phyloP scores from a whole-genome alignment of 2,888 invertebrate genomes.

The Sycophila texana region DNA sequence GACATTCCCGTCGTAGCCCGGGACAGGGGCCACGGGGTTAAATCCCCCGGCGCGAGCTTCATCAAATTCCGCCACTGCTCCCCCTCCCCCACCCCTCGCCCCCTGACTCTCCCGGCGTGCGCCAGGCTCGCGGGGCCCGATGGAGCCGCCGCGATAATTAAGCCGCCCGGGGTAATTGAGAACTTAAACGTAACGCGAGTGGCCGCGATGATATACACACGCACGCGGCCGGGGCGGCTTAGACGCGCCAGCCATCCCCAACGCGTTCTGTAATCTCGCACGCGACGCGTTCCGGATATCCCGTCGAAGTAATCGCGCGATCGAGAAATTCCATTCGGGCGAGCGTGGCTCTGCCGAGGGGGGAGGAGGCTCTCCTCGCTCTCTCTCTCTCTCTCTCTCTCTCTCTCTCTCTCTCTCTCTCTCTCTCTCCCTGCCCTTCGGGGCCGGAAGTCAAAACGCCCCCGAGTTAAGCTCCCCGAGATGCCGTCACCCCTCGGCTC shows the following conservation, averaged over 20 bases:
- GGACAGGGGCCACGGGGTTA: slow-evolving; percentile 3
- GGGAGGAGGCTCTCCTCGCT: too few relatives aligned
- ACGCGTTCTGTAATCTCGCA: slow-evolving; percentile 49
- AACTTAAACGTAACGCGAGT: slow-evolving; percentile 53
- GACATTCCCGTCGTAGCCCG: slow-evolving; percentile 30
- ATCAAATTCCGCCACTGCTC: slow-evolving; percentile 26
- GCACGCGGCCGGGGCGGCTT: too few relatives aligned
- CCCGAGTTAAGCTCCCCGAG: background rate
- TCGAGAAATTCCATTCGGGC: slow-evolving; percentile 61
- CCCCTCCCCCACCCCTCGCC: background rate
- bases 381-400: too few relatives aligned
- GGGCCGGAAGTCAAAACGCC: slow-evolving; percentile 42
- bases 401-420: too few relatives aligned
- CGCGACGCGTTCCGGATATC: slow-evolving; percentile 69
- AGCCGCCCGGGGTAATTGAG: slow-evolving; percentile 50
- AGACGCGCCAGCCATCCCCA: background rate
- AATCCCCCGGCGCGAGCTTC: slow-evolving; percentile 25
- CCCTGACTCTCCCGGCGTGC: background rate
- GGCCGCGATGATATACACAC: background rate
- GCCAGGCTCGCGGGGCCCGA: slow-evolving; percentile 7
- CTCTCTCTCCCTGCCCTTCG: too few relatives aligned
- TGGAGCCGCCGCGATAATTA: slow-evolving; percentile 52
- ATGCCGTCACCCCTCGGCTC: background rate
- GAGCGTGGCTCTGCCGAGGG: too few relatives aligned
- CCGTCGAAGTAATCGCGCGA: slow-evolving; percentile 68